These are phyloP conservation scores for Chondrilla cf. caribensis DNA, from an alignment of 37 sponge, comb jelly and placozoan species.

Conservation along the genomic window DNA sequence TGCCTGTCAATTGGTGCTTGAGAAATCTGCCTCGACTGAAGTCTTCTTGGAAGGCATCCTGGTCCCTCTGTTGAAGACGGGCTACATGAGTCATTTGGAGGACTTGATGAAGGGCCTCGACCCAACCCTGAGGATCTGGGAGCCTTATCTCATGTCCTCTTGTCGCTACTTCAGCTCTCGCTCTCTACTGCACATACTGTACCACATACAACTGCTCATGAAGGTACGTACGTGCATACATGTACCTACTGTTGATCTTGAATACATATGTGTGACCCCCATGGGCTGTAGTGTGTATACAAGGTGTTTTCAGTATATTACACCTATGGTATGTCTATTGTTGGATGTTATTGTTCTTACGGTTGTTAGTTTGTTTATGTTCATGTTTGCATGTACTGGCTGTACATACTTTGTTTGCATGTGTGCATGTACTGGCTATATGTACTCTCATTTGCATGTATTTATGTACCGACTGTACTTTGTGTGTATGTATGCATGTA, in stretches of 20 bases:
- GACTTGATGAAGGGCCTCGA: conserved; percentile 47
- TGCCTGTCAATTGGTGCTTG: conserved; percentile 72
- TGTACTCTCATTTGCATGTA: no score
- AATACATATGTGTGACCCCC: not conserved
- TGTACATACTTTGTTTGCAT: no score
- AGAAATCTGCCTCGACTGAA: conserved; percentile 68
- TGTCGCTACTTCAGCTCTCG: conserved; percentile 60
- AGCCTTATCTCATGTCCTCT: conserved; percentile 59
- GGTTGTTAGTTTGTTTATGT: no score
- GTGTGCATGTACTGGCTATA: no score
- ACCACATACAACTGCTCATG: conserved; percentile 81
- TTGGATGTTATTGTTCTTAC: no score
- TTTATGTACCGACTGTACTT: no score
- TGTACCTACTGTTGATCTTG: not conserved
- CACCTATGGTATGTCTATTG: no score
- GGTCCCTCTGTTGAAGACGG: conserved; percentile 70
- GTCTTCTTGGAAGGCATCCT: conserved; percentile 79
- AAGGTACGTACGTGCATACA: conserved; percentile 36
- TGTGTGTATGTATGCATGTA: no score
- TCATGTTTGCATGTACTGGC: no score
- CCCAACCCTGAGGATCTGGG: conserved; percentile 62
- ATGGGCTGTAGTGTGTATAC: not conserved
- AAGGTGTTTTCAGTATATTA: no score
- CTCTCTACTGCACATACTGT: conserved; percentile 60
- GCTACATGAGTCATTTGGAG: conserved; percentile 48